Base-by-base conservation (phyloP, 1,140 invertebrate species). In the Drosophila tropicalis region DNA sequence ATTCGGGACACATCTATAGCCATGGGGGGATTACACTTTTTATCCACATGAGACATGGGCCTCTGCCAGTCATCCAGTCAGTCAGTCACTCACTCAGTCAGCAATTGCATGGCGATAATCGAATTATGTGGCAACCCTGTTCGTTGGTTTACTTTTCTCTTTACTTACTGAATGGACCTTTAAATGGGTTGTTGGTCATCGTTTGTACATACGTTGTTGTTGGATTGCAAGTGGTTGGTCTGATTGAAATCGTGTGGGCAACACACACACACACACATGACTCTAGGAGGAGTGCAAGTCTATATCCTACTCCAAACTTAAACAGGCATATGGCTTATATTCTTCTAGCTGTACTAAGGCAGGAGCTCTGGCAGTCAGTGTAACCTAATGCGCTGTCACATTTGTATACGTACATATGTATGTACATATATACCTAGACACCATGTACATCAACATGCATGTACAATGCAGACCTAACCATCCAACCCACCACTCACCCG, bases 71-170 rank as follows among this genome's bases (percentile, higher is more conserved):
- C 44, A 47, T 36, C 34, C 10, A 58, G 29, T 58, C 17, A 22
- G 19, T 19, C 44, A 47, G 44, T 47, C 44, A 44, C 3, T 7
- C 41, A 44, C 5, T 15, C 41, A 44, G 13, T 73, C 76, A 85
- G 67, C 70, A 64, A 72, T 81, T 81, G 82, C 78, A 69, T 74
- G 74, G 67, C 68, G 73, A 68, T 82, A 85, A 85, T 85, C 68
- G 79, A 85, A 86, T 85, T 86, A 85, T 86, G 79, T 85, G 82
- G 79, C 83, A 85, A 72, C 79, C 67, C 68, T 81, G 70, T 70
- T 29, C 9, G 17, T 51, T 51, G 44, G 44, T 2, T 51, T 51
- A 51, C 17, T 47, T 19, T 22, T 22, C 19, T 47, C 19, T 47
- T 7, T 17, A 7, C 44, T 51, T 29, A 29, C 44, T 12, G 44